Conservation (phyloP, 2,888 invertebrate species). For the Morpho deidamia region DNA sequence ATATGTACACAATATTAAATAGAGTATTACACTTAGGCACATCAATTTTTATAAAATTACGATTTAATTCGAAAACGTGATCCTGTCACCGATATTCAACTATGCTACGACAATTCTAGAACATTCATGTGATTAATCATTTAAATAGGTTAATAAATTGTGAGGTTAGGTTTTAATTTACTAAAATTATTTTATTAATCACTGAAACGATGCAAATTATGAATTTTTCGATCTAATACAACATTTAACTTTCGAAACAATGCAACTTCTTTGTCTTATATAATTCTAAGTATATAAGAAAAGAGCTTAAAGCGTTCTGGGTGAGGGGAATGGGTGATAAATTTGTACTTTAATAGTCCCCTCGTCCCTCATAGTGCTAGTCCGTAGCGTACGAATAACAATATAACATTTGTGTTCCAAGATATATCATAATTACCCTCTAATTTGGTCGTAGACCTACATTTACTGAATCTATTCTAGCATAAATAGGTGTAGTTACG, state of each 20-base stretch:
- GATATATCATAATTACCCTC: slow-evolving; percentile 54
- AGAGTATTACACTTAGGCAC: slow-evolving; percentile 78
- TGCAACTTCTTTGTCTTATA: slow-evolving; percentile 56
- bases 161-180: slow-evolving; percentile 39
- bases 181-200: slow-evolving; percentile 29
- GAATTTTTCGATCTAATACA: slow-evolving; percentile 41
- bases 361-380: slow-evolving; percentile 39
- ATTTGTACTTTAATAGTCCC: slow-evolving; percentile 72
- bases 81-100: slow-evolving; percentile 57
- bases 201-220: slow-evolving; percentile 28
- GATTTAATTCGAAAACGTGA: slow-evolving; percentile 70
- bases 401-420: slow-evolving; percentile 57
- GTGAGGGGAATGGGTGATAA: slow-evolving; percentile 60
- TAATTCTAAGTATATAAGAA: slow-evolving; percentile 54
- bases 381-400: slow-evolving; percentile 43
- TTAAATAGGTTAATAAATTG: slow-evolving; percentile 33
- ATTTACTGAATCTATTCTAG: slow-evolving; percentile 61
- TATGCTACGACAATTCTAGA: slow-evolving; percentile 62
- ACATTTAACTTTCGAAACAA: slow-evolving; percentile 54
- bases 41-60: slow-evolving; percentile 79
- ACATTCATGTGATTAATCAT: slow-evolving; percentile 46
- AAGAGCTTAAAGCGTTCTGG: slow-evolving; percentile 56
- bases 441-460: slow-evolving; percentile 72
- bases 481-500: slow-evolving; percentile 51
- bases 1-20: slow-evolving; percentile 62